Base-by-base conservation (phyloP, 2,888 invertebrate genomes). In the Agrotis puta region DNA sequence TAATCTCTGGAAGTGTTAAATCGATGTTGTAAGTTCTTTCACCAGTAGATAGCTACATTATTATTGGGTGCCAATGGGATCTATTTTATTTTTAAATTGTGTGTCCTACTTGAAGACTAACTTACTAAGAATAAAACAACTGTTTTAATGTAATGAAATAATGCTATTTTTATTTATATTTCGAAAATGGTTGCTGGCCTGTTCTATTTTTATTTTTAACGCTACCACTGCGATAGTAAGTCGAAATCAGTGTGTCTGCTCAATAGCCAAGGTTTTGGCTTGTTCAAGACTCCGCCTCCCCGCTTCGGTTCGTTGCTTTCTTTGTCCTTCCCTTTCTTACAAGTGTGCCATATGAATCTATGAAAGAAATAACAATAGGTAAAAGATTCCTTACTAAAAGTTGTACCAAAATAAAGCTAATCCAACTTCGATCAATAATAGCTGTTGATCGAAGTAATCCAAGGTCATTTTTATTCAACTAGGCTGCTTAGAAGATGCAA, bases 331-430 rank as follows among this genome's bases (percentile, higher is more conserved):
- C 88, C 54, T 79, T 94, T 95, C 86, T 95, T 95, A 79, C 94
- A 94, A 0, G 95, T 92, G 86, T 95, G 95, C 95, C 95, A 95
- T 75, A 95, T 93, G 74, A 95, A 95, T 73, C 96, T 96, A 84
- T 22, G 85, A 87, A 65, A 53, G 4, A 78, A 70, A 62, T 20
- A 16, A 56, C 71, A 59, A 48, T 53, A 27, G 27, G 20, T 50
- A 45, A 57, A 2, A 58, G 22, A 51, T 51, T 20, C 11, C 47
- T 22, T n/a, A 9, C 9, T 1, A 27, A 27, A 27, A 5, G 27
- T 27, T 27, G 3, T 27, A n/a, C n/a, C 33, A 7, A 1, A 33
- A 9, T 9, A 33, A 27, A 27, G 27, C 27, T 27, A 5, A 7
- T 33, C n/a, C n/a, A n/a, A n/a, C n/a, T n/a, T n/a, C n/a, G n/a